Percentiles rank a stretch among this genome's conserved stretches.
Conservation (phyloP, 2,888 invertebrate genomes). For the Oegoconia quadripuncta region DNA sequence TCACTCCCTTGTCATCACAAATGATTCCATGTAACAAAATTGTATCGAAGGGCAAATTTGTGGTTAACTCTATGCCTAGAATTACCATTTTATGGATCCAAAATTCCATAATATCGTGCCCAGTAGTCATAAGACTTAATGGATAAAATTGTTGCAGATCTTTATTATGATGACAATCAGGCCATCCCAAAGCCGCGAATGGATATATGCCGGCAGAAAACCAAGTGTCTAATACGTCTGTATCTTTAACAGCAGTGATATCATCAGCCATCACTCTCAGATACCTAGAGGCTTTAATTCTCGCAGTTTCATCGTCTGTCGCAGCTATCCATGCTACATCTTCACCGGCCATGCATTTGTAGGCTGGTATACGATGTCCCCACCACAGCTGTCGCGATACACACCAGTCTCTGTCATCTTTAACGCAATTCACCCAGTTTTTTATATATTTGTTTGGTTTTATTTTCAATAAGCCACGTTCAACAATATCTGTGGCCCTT, state of each 20-base stretch:
- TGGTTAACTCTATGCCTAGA: conserved; percentile 88
- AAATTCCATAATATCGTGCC: conserved; percentile 97
- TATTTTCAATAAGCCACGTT: conserved; percentile 83
- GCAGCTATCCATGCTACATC: conserved; percentile 88
- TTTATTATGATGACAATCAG: conserved; percentile 64
- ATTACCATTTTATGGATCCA: conserved; percentile 99
- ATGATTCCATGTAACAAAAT: conserved; percentile 95
- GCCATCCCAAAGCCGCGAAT: conserved; percentile 95
- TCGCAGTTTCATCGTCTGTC: conserved; percentile 79
- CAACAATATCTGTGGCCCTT: conserved; percentile 83
- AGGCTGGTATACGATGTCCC: conserved; percentile 98
- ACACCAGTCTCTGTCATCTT: conserved; percentile 92
- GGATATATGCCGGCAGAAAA: conserved; percentile 97
- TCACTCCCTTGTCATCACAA: conserved; percentile 93
- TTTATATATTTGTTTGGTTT: conserved; percentile 84
- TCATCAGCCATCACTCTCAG: conserved; percentile 66
- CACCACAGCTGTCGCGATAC: conserved; percentile 98
- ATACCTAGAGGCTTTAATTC: conserved; percentile 71
- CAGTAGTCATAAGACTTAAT: conserved; percentile 93
- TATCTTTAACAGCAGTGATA: conserved; percentile 81
- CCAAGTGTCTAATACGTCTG: conserved; percentile 99
- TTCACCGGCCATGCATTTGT: conserved; percentile 64
- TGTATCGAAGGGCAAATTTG: conserved; percentile 87
- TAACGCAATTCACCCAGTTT: conserved; percentile 89
- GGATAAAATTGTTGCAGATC: conserved; percentile 87